Evolutionary conservation across 1,140 invertebrate genomes (phyloP), one percentile per base, ranked within the genome.

Genomic region (Drosophila sechellia): DNA sequence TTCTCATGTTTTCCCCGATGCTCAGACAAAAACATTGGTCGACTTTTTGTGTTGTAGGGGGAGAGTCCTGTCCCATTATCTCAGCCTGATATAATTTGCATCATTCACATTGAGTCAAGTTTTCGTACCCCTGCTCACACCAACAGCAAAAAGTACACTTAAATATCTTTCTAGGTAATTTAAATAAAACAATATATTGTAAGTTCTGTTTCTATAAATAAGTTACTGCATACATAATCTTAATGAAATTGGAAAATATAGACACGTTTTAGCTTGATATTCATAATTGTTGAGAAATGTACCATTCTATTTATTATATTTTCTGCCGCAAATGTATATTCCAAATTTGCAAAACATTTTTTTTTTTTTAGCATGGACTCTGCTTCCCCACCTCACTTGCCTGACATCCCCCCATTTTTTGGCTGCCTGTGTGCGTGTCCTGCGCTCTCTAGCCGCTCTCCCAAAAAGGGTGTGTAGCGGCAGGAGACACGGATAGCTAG

Each of bases 381-480:
- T 25, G 27, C 31, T 48, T 25, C 49, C 13, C 20, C 39, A 37
- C 22, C 35, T 45, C 31, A 31, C 3, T 5, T 3, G 11, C 15
- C 4, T 15, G 35, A 35, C 35, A 25, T 40, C 0, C 11, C 37
- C 37, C 37, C 37, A 20, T 45, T 17, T 12, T 20, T 13, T 13
- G 25, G 25, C 11, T 52, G 31, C 27, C 3, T 45, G 25, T 57
- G 31, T 46, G 45, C 20, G 13, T 45, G 39, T 5, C n/a, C 34
- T 57, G 37, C 8, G 48, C 55, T 56, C 54, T 45, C 55, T 45
- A 0, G 31, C 31, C 31, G 31, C 46, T 31, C 59, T 55, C 49
- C 22, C 31, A 63, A 43, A 89, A 84, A 89, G 79, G 84, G 84
- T 89, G 84, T 89, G 84, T 84, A 64, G 59, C 54, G 77, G 76